phyloP scores from a whole-genome alignment of 92 coral and sea anemone genomes.

The Phymanthus crucifer region DNA sequence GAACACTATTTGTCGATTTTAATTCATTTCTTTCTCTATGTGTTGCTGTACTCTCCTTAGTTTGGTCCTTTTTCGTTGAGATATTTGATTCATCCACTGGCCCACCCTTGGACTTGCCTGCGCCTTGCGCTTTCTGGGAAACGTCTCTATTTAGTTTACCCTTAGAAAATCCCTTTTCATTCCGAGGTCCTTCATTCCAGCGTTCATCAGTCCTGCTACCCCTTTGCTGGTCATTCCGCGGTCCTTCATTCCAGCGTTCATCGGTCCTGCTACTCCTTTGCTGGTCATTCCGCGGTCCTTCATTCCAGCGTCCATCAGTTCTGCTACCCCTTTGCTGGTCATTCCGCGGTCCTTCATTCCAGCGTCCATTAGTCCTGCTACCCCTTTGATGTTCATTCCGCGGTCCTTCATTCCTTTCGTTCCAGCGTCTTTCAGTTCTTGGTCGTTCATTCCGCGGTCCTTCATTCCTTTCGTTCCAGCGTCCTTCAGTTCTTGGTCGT shows the following conservation, averaged over 20 bases:
- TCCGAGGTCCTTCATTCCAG: constrained; percentile 5
- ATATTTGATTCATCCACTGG: neutral
- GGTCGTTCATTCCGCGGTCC: neutral
- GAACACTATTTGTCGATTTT: neutral
- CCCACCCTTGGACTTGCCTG: neutral
- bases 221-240: neutral
- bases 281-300: constrained; percentile 21
- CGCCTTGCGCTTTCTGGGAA: neutral
- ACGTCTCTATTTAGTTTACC: constrained; percentile 4
- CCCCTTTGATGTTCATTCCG: constrained; percentile 10
- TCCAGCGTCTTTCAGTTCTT: too few relatives aligned
- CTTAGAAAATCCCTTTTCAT: neutral
- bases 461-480: neutral
- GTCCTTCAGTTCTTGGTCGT: neutral
- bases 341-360: neutral
- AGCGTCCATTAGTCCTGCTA: neutral
- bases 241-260: constrained; percentile 10
- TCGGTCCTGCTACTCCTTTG: neutral
- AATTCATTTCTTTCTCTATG: neutral
- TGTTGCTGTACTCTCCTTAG: neutral
- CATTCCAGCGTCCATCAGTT: neutral
- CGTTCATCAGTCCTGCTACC: too few relatives aligned
- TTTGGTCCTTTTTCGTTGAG: neutral
- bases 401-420: constrained; percentile 21
- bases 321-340: neutral